phyloP scores from a whole-genome alignment of 2,797 vertebrate genomes.

The Karalla daura region DNA sequence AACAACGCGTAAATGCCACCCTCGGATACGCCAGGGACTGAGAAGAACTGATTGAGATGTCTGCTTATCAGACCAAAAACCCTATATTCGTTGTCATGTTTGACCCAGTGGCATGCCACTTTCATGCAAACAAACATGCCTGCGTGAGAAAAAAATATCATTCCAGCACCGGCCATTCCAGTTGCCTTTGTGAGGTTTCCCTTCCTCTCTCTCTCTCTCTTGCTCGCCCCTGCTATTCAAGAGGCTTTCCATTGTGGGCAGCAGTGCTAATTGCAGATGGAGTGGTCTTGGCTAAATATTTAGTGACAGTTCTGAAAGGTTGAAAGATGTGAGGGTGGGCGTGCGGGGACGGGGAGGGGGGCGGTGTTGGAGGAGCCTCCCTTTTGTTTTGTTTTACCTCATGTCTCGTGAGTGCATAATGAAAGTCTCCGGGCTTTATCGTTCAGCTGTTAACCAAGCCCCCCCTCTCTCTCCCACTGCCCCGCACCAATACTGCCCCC shows the following conservation, averaged over 20 bases:
- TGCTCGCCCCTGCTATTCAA: constrained; percentile 48
- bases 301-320: constrained; percentile 70
- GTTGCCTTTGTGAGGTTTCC: constrained; percentile 45
- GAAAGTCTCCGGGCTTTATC: constrained; percentile 61
- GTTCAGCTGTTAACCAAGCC: constrained; percentile 53
- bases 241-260: constrained; percentile 59
- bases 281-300: constrained; percentile 75
- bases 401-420: constrained; percentile 59
- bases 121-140: constrained; percentile 26
- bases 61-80: constrained; percentile 5
- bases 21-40: no score
- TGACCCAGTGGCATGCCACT: constrained; percentile 24
- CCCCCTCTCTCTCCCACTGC: not conserved
- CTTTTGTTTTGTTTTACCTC: constrained; percentile 65
- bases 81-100: constrained; percentile 14
- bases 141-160: constrained; percentile 40
- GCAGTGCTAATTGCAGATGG: constrained; percentile 73
- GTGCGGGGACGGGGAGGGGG: no score
- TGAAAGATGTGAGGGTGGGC: constrained; percentile 54
- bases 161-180: constrained; percentile 25
- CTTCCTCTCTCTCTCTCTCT: constrained; percentile 33
- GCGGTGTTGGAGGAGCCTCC: constrained; percentile 30
- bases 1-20: no score
- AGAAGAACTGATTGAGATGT: no score
- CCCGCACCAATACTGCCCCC: constrained; percentile 15